phyloP scores from a whole-genome alignment of 92 coral and sea anemone species.

The Paramuricea clavata region DNA sequence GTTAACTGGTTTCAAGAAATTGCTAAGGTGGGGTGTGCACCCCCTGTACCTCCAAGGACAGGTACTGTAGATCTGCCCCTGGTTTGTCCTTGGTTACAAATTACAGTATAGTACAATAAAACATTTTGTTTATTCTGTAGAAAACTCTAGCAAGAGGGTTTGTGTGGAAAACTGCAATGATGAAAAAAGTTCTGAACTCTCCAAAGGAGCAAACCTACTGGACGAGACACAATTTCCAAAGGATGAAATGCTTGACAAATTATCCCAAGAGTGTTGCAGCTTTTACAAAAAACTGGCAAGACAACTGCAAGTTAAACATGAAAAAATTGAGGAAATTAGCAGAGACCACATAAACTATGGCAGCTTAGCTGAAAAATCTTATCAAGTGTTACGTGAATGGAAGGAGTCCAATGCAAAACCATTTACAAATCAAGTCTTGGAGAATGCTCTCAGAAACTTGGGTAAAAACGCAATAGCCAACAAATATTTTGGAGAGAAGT shows the following conservation, averaged over 20 bases:
- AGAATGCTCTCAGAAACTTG: constrained; percentile 65
- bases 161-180: constrained; percentile 5
- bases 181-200: neutral
- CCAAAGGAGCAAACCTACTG: neutral
- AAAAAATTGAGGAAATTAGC: constrained; percentile 76
- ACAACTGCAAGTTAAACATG: constrained; percentile 68
- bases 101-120: no score
- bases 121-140: neutral
- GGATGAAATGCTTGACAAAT: constrained; percentile 66
- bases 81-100: no score
- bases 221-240: constrained; percentile 60
- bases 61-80: no score
- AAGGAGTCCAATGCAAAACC: constrained; percentile 53
- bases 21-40: no score
- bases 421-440: constrained; percentile 64
- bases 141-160: constrained; percentile 9
- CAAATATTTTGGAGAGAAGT: constrained; percentile 41
- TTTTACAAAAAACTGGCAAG: constrained; percentile 84
- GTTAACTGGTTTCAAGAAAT: no score
- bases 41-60: no score
- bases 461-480: constrained; percentile 75
- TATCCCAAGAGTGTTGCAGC: constrained; percentile 63
- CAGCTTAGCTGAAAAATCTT: constrained; percentile 80
- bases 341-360: constrained; percentile 74
- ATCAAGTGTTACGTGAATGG: constrained; percentile 84